Evolutionary conservation across 2,888 invertebrate genomes (phyloP).

Genomic region (Morpho helenor): DNA sequence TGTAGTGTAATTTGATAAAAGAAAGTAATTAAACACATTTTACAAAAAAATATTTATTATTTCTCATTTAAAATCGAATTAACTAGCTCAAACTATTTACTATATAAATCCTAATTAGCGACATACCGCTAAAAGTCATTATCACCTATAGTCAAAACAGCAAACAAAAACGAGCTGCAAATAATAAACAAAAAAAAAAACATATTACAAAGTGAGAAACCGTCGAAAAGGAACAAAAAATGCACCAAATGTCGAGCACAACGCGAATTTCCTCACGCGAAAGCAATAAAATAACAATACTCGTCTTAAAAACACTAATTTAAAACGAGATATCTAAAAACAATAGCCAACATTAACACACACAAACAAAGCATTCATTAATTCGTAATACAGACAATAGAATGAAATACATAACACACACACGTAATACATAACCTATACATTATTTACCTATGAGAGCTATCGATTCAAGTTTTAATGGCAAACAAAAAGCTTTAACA

Average conservation of each 20-base stretch:
- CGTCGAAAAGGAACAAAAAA: neutral
- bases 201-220: neutral
- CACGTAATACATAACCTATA: constrained; percentile 27
- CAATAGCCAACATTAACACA: constrained; percentile 28
- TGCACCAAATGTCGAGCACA: neutral
- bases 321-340: constrained; percentile 9
- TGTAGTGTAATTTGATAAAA: no score
- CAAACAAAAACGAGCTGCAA: neutral
- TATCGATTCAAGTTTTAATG: constrained; percentile 30
- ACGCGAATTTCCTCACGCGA: neutral
- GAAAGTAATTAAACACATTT: no score
- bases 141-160: neutral
- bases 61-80: no score
- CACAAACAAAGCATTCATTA: constrained; percentile 27
- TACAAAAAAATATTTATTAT: no score
- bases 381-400: constrained; percentile 34
- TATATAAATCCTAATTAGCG: no score
- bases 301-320: neutral
- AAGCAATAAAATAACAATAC: neutral
- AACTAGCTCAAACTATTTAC: no score
- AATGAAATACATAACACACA: constrained; percentile 17
- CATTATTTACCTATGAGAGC: constrained; percentile 21
- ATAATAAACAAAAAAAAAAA: neutral
- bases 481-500: constrained; percentile 29
- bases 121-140: no score